Conservation (phyloP, 2,888 invertebrate species). For the Limenitis camilla region DNA sequence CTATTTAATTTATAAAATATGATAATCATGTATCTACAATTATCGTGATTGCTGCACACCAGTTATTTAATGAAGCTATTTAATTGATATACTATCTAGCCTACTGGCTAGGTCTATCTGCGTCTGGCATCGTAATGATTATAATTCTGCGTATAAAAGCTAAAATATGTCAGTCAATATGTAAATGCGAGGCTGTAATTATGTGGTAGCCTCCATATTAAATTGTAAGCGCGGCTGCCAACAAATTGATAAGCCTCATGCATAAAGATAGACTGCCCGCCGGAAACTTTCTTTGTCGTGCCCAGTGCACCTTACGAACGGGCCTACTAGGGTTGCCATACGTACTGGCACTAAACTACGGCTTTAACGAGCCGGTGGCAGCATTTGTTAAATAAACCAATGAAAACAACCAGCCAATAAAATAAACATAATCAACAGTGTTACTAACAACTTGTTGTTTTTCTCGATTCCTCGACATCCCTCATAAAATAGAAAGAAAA, state of each 20-base stretch:
- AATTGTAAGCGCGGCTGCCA: slow-evolving; percentile 44
- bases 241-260: slow-evolving; percentile 61
- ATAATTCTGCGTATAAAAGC: slow-evolving; percentile 21
- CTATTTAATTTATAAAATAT: slow-evolving; percentile 1
- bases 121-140: slow-evolving; percentile 16
- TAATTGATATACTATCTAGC: slow-evolving; percentile 23
- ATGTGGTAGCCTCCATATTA: slow-evolving; percentile 48
- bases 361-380: too few species aligned
- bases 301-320: slow-evolving; percentile 20
- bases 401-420: too few species aligned
- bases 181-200: slow-evolving; percentile 35
- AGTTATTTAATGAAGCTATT: slow-evolving; percentile 22
- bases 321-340: slow-evolving; percentile 1
- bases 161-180: slow-evolving; percentile 25
- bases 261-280: slow-evolving; percentile 46
- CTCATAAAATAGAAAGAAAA: too few species aligned
- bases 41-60: slow-evolving; percentile 9
- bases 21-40: slow-evolving; percentile 10
- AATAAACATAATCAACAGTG: too few species aligned
- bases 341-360: too few species aligned
- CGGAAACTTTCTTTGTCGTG: slow-evolving; percentile 46
- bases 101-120: slow-evolving; percentile 17
- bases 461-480: too few species aligned
- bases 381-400: too few species aligned
- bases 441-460: too few species aligned